Evolutionary conservation across 2,113 vertebrate genomes (phyloP).

Genomic region (Macaca fascicularis): DNA sequence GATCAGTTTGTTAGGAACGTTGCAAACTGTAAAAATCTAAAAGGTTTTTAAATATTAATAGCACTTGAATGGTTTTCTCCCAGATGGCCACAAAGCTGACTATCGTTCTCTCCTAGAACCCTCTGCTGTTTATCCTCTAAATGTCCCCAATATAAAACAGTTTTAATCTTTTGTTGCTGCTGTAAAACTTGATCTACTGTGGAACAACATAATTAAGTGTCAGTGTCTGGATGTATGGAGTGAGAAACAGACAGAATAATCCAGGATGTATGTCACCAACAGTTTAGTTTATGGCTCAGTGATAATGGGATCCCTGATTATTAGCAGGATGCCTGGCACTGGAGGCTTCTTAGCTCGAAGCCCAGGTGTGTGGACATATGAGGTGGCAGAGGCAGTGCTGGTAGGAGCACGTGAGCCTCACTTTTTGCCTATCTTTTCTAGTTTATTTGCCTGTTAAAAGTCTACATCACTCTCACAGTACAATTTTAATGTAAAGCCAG

Average conservation of each 20-base stretch:
- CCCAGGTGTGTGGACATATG: neutral
- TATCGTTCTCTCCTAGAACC: conserved; percentile 65
- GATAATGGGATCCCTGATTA: conserved; percentile 83
- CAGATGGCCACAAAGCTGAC: conserved; percentile 79
- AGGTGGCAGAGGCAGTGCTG: neutral
- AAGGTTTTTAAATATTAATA: conserved; percentile 82
- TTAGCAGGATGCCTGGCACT: conserved; percentile 73
- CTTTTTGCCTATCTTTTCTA: conserved; percentile 13
- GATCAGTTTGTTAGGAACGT: conserved; percentile 66
- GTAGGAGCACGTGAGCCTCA: neutral
- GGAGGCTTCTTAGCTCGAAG: conserved; percentile 61
- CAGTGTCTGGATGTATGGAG: conserved; percentile 79
- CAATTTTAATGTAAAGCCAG: conserved; percentile 49
- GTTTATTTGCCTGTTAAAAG: conserved; percentile 46
- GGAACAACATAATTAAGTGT: conserved; percentile 86
- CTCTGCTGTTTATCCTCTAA: conserved; percentile 81
- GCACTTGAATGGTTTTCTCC: conserved; percentile 76
- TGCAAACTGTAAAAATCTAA: conserved; percentile 58
- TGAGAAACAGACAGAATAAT: conserved; percentile 77
- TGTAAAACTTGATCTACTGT: conserved; percentile 87
- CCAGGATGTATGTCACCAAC: conserved; percentile 78
- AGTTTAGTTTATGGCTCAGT: conserved; percentile 79
- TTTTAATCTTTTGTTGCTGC: conserved; percentile 86
- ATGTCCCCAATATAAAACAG: conserved; percentile 80
- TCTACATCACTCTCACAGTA: neutral